Conservation (phyloP, 2,888 invertebrate genomes). For the Athalia cordata region DNA sequence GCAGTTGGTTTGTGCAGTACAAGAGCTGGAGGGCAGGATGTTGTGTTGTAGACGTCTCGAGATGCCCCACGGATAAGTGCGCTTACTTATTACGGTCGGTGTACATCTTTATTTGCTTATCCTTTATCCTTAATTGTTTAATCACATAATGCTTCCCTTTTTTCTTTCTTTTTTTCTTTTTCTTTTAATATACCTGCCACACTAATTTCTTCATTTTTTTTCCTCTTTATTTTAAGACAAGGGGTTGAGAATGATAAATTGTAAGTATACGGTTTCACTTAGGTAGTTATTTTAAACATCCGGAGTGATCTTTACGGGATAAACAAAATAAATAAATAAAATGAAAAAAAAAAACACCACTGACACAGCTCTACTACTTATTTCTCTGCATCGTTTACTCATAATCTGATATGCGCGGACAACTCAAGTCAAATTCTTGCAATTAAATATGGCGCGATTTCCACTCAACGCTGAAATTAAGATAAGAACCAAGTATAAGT, state of each 20-base stretch:
- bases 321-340: background rate
- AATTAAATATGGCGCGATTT: background rate
- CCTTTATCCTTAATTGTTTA: slow-evolving; percentile 41
- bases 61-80: slow-evolving; percentile 34
- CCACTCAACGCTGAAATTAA: background rate
- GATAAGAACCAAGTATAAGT: background rate
- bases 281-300: slow-evolving; percentile 41
- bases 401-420: background rate
- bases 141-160: slow-evolving; percentile 34
- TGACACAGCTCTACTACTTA: background rate
- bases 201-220: too few relatives aligned
- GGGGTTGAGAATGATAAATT: slow-evolving; percentile 24
- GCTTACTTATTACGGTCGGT: slow-evolving; percentile 33
- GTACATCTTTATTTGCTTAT: slow-evolving; percentile 43
- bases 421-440: background rate
- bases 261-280: slow-evolving; percentile 33
- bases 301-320: slow-evolving; percentile 31
- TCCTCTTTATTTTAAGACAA: background rate
- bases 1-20: too few relatives aligned
- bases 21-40: slow-evolving; percentile 17
- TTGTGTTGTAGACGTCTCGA: slow-evolving; percentile 26
- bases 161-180: slow-evolving; percentile 11
- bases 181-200: too few relatives aligned
- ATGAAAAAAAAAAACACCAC: background rate
- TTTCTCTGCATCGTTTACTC: background rate